Conservation (phyloP, 2,797 vertebrate genomes). For the Gadopsis bispinosus region DNA sequence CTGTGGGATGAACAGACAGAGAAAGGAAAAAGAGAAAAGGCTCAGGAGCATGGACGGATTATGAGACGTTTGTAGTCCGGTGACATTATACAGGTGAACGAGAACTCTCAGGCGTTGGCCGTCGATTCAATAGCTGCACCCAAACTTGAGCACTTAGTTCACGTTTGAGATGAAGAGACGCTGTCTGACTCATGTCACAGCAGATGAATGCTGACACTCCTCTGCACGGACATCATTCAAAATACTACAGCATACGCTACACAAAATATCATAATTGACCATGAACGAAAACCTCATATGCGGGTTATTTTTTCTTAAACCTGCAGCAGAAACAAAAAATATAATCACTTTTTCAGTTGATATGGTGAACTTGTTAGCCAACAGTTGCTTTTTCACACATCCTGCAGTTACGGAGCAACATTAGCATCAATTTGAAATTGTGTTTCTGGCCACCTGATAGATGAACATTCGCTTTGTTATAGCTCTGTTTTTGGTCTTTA, state of each 20-base stretch:
- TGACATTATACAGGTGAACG: background rate
- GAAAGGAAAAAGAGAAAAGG: background rate
- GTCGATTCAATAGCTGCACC: background rate
- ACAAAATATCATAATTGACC: too few species aligned
- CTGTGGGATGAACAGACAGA: conserved; percentile 69
- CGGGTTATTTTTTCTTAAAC: background rate
- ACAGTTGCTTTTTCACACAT: background rate
- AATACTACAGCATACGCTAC: background rate
- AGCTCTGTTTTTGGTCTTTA: too few species aligned
- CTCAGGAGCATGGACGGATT: background rate
- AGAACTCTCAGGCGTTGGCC: background rate
- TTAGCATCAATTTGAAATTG: background rate
- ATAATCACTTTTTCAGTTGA: background rate
- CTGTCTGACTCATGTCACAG: background rate
- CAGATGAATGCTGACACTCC: too few species aligned
- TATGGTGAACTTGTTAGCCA: background rate
- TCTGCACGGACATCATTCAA: background rate
- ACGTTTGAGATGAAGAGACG: background rate
- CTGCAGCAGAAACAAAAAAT: too few species aligned
- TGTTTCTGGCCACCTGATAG: background rate
- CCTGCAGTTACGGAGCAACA: background rate
- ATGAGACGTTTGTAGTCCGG: too few species aligned
- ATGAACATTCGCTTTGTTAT: background rate
- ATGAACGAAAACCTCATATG: background rate
- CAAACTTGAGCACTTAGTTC: background rate